phyloP scores from a whole-genome alignment of 2,113 vertebrate genomes.

The cat (Felis catus) region F.catus_Fca126_mat1.0 CM031419.1:95779001-95779500 shows the following conservation, averaged over 20 bases:
- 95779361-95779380: neutral
- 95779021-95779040: neutral
- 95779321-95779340: neutral
- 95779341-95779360: neutral
- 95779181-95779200: neutral
- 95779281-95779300: neutral
- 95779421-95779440: neutral
- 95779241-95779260: slow-evolving; percentile 2
- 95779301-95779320: neutral
- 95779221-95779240: slow-evolving; percentile 19
- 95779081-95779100: neutral
- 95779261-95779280: neutral
- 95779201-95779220: neutral
- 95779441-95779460: neutral
- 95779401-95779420: neutral
- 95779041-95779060: neutral
- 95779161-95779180: neutral
- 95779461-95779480: neutral
- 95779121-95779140: neutral
- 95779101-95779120: neutral
- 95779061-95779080: neutral
- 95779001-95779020: neutral
- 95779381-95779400: neutral
- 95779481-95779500: neutral
- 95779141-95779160: neutral